These are phyloP conservation scores for Odobenus rosmarus DNA, from an alignment of 2,113 vertebrate species.

Conservation along the genomic window DNA sequence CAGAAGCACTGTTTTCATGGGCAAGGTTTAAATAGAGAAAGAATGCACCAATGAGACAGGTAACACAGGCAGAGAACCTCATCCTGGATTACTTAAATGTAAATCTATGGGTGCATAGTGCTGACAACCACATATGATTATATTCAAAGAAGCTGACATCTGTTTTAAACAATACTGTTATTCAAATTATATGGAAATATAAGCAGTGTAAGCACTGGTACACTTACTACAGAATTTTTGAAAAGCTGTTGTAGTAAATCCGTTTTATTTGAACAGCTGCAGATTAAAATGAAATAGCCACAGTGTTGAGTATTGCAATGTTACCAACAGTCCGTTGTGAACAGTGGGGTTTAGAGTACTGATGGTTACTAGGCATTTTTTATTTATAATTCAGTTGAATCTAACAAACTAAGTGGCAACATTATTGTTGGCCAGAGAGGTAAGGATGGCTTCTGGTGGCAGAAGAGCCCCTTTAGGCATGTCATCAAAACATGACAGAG, in stretches of 20 bases:
- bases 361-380: not conserved
- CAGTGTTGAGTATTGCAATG: not conserved
- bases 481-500: not conserved
- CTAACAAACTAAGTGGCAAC: not conserved
- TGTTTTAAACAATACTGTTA: conserved; percentile 46
- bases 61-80: not conserved
- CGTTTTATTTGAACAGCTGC: conserved; percentile 39
- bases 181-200: conserved; percentile 57
- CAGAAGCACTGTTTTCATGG: not conserved
- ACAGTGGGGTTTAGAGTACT: not conserved
- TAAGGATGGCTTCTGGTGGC: not conserved
- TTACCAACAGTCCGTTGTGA: not conserved
- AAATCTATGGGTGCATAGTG: not conserved
- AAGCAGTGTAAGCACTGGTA: not conserved
- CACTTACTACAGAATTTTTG: conserved; percentile 28
- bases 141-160: conserved; percentile 26
- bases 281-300: conserved; percentile 42
- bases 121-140: not conserved
- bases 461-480: not conserved
- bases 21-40: conserved; percentile 28
- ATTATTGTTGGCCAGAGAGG: not conserved
- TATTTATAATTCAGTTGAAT: not conserved
- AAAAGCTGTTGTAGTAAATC: not conserved
- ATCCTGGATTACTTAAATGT: not conserved
- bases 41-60: not conserved